Evolutionary conservation across 2,888 invertebrate species (phyloP), one percentile per base, ranked within the genome.

Genomic region (Fissipunctia ypsillon): DNA sequence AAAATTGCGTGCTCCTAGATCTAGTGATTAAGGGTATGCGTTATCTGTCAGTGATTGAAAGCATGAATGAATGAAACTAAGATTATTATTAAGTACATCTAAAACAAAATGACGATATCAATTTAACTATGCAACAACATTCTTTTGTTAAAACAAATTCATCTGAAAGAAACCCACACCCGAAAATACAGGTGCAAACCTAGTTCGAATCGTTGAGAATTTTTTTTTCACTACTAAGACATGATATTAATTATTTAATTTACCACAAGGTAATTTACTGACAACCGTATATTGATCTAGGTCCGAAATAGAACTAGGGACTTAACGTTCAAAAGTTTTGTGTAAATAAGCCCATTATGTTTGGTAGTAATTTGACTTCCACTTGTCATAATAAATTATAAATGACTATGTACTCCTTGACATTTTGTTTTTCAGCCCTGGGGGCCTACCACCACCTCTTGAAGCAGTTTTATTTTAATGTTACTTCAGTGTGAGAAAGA

Each of bases 311-410:
- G 14, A 79, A 45, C 38, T 50, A 7, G 7, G 0, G 6, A 25
- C 0, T 0, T 22, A 35, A 6, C 2, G 1, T 19, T n/a, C 10
- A 9, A 12, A 19, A 14, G n/a, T 45, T 52, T 54, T 19, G 12
- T 50, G 2, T 31, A 60, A 41, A 72, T 31, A 45, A 19, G 14
- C 7, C 7, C 16, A 50, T 59, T 52, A 52, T 6, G 3, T n/a
- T 48, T 4, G 19, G 19, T 41, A 61, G n/a, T 7, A 79, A 56
- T 61, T 78, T 54, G 41, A 41, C 28, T 28, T 41, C 9, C 56
- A 65, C 4, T 31, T 31, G 64, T 45, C 35, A 28, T 41, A 48
- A 54, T 69, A 52, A 69, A 77, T 61, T 67, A n/a, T n/a, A n/a
- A n/a, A n/a, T n/a, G n/a, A n/a, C n/a, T n/a, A n/a, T n/a, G n/a